Percentiles rank a stretch among this genome's conserved stretches.
phyloP scores from a whole-genome alignment of 2,888 invertebrate genomes.

The Blastobasis adustella region DNA sequence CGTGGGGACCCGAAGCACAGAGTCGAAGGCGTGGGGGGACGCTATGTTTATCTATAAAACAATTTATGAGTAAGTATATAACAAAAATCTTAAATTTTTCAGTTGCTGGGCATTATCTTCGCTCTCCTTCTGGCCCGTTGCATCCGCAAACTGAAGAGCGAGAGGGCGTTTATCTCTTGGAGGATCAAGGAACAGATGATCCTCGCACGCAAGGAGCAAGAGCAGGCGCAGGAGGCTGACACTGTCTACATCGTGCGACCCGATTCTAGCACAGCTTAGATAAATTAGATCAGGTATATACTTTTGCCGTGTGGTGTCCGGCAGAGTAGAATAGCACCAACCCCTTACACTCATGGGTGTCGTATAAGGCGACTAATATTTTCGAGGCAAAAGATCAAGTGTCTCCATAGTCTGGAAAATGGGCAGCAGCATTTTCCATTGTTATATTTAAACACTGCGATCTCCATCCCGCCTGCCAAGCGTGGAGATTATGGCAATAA shows the following conservation, averaged over 20 bases:
- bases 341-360: too few relatives aligned
- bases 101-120: conserved; percentile 90
- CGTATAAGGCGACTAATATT: too few relatives aligned
- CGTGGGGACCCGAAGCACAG: not conserved
- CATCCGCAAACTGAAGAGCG: conserved; percentile 84
- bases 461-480: too few relatives aligned
- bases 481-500: too few relatives aligned
- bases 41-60: not conserved
- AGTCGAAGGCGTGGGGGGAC: too few relatives aligned
- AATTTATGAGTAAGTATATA: not conserved
- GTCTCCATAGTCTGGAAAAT: too few relatives aligned
- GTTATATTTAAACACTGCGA: too few relatives aligned
- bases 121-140: conserved; percentile 90
- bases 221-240: conserved; percentile 19
- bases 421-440: too few relatives aligned
- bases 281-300: too few relatives aligned
- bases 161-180: conserved; percentile 79
- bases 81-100: conserved; percentile 22
- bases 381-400: too few relatives aligned
- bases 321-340: too few relatives aligned
- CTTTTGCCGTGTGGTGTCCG: too few relatives aligned
- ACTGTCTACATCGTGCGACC: conserved; percentile 35
- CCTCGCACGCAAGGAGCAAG: conserved; percentile 39
- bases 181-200: conserved; percentile 76
- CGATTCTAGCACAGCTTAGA: conserved; percentile 3